Percentiles rank a stretch among this genome's conserved stretches.
phyloP scores from a whole-genome alignment of 2,113 vertebrate species.

The Xenus cinereus region DNA sequence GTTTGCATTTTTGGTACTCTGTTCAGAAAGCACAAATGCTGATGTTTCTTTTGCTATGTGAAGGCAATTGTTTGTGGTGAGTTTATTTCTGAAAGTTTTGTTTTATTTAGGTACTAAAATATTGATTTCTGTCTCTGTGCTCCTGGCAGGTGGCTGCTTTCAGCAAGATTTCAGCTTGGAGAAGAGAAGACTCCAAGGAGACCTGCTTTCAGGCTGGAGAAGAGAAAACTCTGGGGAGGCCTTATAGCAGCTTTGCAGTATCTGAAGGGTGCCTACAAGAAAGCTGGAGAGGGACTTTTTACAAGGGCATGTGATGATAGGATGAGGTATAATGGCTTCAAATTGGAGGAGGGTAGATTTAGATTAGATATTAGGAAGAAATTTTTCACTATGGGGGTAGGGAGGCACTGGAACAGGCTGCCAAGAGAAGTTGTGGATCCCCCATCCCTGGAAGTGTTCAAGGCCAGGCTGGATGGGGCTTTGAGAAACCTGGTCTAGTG shows the following conservation, averaged over 20 bases:
- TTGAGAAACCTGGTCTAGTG: background rate
- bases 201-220: background rate
- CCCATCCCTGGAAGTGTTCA: background rate
- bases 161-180: background rate
- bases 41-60: background rate
- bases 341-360: background rate
- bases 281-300: background rate
- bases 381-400: background rate
- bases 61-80: background rate
- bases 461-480: background rate
- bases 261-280: background rate
- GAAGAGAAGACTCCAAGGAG: background rate
- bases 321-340: background rate
- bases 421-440: background rate
- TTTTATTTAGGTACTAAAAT: background rate
- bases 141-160: background rate
- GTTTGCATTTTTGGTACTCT: background rate
- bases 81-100: background rate
- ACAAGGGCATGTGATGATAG: background rate
- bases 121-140: background rate
- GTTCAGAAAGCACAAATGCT: background rate
- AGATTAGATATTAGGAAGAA: background rate
- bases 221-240: background rate
- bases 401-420: background rate
- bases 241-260: background rate